phyloP scores from a whole-genome alignment of 2,113 vertebrate species.

The Anhinga rufa region DNA sequence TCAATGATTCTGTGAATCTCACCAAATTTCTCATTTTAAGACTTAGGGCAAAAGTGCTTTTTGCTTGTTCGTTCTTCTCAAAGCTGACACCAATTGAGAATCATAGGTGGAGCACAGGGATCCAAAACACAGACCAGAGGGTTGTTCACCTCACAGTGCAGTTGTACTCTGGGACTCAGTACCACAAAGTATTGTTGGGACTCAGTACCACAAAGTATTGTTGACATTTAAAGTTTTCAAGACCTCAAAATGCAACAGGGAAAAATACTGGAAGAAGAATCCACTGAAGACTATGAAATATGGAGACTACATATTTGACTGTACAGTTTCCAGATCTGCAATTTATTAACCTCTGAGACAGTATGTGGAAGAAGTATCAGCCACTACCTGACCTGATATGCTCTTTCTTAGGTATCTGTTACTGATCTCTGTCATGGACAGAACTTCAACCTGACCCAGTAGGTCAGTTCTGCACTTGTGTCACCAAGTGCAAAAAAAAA shows the following conservation, averaged over 20 bases:
- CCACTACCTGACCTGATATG: background rate
- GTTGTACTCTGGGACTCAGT: background rate
- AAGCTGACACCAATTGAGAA: background rate
- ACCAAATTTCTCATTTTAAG: background rate
- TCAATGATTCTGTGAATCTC: background rate
- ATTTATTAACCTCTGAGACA: background rate
- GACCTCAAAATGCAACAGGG: background rate
- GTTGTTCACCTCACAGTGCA: accelerated
- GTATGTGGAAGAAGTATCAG: background rate
- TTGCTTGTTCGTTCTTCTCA: background rate
- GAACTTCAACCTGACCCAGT: background rate
- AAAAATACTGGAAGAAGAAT: background rate
- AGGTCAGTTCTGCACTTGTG: background rate
- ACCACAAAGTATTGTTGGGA: too few relatives aligned
- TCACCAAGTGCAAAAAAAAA: background rate
- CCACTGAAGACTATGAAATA: background rate
- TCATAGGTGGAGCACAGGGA: background rate
- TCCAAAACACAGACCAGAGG: background rate
- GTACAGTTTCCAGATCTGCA: background rate
- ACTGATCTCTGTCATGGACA: background rate
- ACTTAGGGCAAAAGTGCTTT: accelerated
- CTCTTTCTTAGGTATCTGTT: background rate
- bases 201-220: background rate
- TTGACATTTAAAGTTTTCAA: background rate
- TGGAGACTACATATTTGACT: background rate